Evolutionary conservation across 2,113 vertebrate genomes (phyloP).

Genomic region (human): GRCh38 chr22:42844501-42845000

Average conservation of each 20-base stretch:
- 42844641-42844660: not conserved
- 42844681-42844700: not conserved
- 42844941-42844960: not conserved
- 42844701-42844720: not conserved
- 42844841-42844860: not conserved
- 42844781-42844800: not conserved
- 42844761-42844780: not conserved
- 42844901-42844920: slow-evolving; percentile 23
- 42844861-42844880: not conserved
- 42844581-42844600: too few relatives aligned
- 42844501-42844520: too few relatives aligned
- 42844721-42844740: not conserved
- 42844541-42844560: too few relatives aligned
- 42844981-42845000: not conserved
- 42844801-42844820: not conserved
- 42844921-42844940: not conserved
- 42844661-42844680: not conserved
- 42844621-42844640: not conserved
- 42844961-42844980: not conserved
- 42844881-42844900: not conserved
- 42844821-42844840: not conserved
- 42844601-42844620: too few relatives aligned
- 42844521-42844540: too few relatives aligned
- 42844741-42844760: not conserved
- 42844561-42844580: too few relatives aligned